Evolutionary conservation across 1,140 invertebrate genomes (phyloP).

Genomic region (Ganaspis sp.): DNA sequence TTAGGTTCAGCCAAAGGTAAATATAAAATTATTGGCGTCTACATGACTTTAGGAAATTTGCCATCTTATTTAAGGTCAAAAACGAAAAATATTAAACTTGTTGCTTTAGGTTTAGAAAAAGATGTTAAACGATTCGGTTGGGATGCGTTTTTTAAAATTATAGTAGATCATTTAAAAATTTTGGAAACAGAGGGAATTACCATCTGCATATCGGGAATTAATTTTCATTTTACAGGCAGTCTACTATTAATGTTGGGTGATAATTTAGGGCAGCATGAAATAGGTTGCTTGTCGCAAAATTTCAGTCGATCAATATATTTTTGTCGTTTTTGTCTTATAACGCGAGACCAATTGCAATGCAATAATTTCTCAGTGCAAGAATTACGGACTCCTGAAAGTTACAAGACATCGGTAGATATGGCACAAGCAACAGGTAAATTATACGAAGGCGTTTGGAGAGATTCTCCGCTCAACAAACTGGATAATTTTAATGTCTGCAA

Average conservation of each 20-base stretch:
- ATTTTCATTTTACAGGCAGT: constrained; percentile 26
- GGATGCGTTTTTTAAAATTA: constrained; percentile 36
- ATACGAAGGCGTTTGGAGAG: constrained; percentile 28
- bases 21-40: constrained; percentile 45
- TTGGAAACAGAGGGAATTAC: constrained; percentile 57
- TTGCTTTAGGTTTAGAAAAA: constrained; percentile 31
- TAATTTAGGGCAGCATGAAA: constrained; percentile 57
- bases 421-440: not conserved
- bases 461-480: constrained; percentile 40
- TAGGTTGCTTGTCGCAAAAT: constrained; percentile 55
- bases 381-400: not conserved
- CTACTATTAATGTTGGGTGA: constrained; percentile 56
- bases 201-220: not conserved
- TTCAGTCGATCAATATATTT: constrained; percentile 37
- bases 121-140: constrained; percentile 34
- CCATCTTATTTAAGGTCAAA: constrained; percentile 36
- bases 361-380: not conserved
- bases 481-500: constrained; percentile 41
- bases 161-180: constrained; percentile 55
- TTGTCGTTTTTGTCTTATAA: constrained; percentile 40
- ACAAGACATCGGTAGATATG: not conserved
- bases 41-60: constrained; percentile 44
- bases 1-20: constrained; percentile 41
- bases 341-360: constrained; percentile 32
- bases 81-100: constrained; percentile 20